Base-by-base conservation (phyloP, 2,113 vertebrate species). In the Trichomycterus rosablanca region DNA sequence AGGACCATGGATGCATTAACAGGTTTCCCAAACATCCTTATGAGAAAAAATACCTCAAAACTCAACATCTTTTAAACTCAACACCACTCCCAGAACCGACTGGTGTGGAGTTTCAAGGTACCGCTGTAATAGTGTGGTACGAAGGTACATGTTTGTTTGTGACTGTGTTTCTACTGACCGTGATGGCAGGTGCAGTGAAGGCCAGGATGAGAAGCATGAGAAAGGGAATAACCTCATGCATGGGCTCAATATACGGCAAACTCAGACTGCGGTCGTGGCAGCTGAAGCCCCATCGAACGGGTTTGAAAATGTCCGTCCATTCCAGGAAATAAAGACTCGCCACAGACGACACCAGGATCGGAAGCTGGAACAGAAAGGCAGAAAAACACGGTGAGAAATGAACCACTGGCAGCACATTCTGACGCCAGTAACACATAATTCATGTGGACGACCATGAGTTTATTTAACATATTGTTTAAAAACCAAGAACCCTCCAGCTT, bases 321-420 rank as follows among this genome's bases (percentile, higher is more conserved):
- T 98, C 94, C 66, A 99, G 86, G 75, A 99, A 98, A 78, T 99
- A 99, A n/a, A 99, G 89, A 64, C 93, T 97, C 63, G 97, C 94
- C 74, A 97, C 87, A 2, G 93, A 97, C 7, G 94, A 97, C 11
- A 96, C 92, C 85, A 98, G 68, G 72, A 99, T 97, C 2, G 96
- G 96, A 76, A 99, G 79, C 96, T 99, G 77, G 59, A 22, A 50
- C 8, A 48, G 40, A 62, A 40, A 9, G 39, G n/a, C 71, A 76
- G 10, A 56, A 76, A 80, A 40, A 64, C 67, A 80, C 10, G 70
- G 28, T 67, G 20, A 61, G 2, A 37, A 40, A 39, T n/a, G n/a
- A n/a, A n/a, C n/a, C 15, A 14, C 14, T 32, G 10, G 7, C 16
- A 45, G n/a, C 44, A 2, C n/a, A n/a, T n/a, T n/a, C n/a, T n/a